Percentiles rank a stretch among this genome's conserved stretches.
Evolutionary conservation across 2,113 vertebrate species (phyloP).

Genomic region (Oryzias celebensis): DNA sequence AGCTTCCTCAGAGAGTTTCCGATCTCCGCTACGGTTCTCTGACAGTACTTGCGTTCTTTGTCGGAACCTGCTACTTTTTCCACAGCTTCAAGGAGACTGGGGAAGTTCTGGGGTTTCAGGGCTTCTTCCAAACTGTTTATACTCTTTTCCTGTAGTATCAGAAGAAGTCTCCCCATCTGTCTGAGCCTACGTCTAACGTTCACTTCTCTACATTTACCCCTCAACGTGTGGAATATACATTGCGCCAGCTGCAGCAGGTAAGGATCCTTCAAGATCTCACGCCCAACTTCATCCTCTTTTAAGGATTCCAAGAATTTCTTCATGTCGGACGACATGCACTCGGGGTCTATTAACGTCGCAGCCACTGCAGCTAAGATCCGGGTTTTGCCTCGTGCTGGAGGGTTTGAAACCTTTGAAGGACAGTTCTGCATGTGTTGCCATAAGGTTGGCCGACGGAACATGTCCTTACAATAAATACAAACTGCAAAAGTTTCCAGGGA

Average conservation of each 20-base stretch:
- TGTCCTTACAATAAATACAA: conserved; percentile 55
- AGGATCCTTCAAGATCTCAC: conserved; percentile 25
- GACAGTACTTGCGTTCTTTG: neutral
- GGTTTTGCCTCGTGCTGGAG: neutral
- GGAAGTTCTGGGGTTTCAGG: conserved; percentile 46
- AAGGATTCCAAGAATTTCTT: conserved; percentile 24
- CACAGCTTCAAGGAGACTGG: conserved; percentile 22
- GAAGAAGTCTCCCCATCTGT: conserved; percentile 33
- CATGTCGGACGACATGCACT: conserved; percentile 20
- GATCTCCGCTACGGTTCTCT: neutral
- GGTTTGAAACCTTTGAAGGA: neutral
- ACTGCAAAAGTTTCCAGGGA: neutral
- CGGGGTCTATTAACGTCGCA: conserved; percentile 2
- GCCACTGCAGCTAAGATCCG: conserved; percentile 17
- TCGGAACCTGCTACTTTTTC: conserved; percentile 13
- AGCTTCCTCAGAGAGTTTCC: conserved; percentile 22
- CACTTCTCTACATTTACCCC: neutral
- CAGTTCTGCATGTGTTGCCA: conserved; percentile 42
- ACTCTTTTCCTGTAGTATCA: conserved; percentile 8
- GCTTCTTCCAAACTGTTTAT: conserved; percentile 42
- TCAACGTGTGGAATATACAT: conserved; percentile 9
- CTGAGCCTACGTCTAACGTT: conserved; percentile 16
- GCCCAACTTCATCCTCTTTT: conserved; percentile 34
- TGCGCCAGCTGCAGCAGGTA: conserved; percentile 36
- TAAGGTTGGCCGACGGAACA: conserved; percentile 6